Conservation (phyloP, 2,888 invertebrate species). For the Habroteleia sp. region DNA sequence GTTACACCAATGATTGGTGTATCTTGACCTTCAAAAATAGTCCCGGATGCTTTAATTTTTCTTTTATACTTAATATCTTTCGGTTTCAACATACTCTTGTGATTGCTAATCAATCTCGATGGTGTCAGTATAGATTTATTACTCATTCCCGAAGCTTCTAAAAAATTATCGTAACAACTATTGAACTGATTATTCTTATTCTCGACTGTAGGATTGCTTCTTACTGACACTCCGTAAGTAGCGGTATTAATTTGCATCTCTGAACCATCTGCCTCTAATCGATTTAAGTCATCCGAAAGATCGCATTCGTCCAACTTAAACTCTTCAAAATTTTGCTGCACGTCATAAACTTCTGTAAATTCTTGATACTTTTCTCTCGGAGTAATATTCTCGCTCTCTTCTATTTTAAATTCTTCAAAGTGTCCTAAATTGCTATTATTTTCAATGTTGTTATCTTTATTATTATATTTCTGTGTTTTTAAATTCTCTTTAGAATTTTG, state of each 20-base stretch:
- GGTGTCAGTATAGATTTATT: slow-evolving; percentile 88
- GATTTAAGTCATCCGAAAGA: slow-evolving; percentile 80
- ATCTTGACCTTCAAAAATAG: slow-evolving; percentile 82
- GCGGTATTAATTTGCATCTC: slow-evolving; percentile 71
- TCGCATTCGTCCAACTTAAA: slow-evolving; percentile 90
- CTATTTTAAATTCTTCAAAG: slow-evolving; percentile 80
- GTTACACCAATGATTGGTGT: slow-evolving; percentile 73
- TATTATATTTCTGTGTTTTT: slow-evolving; percentile 47
- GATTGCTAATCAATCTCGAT: slow-evolving; percentile 87
- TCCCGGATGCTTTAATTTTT: slow-evolving; percentile 84
- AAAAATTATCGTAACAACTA: slow-evolving; percentile 87
- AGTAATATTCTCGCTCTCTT: slow-evolving; percentile 70
- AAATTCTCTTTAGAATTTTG: slow-evolving; percentile 17
- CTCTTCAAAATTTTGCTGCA: slow-evolving; percentile 90
- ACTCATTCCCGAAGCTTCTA: slow-evolving; percentile 90
- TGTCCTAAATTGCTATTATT: slow-evolving; percentile 76
- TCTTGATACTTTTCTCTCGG: slow-evolving; percentile 61
- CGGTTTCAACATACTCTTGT: slow-evolving; percentile 88
- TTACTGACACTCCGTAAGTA: slow-evolving; percentile 70
- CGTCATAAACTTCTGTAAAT: slow-evolving; percentile 83
- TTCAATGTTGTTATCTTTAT: slow-evolving; percentile 15
- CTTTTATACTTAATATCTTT: slow-evolving; percentile 89
- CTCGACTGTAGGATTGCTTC: slow-evolving; percentile 75
- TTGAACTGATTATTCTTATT: slow-evolving; percentile 79
- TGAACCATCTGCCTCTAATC: slow-evolving; percentile 77